A percentile compares a stretch with the other conserved stretches of the same genome.
phyloP scores from a whole-genome alignment of 2,113 vertebrate species.

The Mobula hypostoma region DNA sequence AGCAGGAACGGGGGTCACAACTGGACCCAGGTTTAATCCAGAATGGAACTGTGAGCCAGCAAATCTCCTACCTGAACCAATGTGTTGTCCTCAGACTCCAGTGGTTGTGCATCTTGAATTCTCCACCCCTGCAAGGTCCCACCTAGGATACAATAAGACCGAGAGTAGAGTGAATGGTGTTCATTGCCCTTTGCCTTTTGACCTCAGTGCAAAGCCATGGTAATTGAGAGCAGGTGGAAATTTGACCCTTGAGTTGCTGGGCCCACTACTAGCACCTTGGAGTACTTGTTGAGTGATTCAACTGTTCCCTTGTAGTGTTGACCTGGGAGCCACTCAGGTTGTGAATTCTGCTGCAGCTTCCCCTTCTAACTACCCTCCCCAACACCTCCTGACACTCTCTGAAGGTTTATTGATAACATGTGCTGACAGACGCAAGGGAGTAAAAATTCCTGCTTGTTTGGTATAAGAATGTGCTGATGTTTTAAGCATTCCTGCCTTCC shows the following conservation, averaged over 20 bases:
- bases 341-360: neutral
- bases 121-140: neutral
- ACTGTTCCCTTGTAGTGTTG: neutral
- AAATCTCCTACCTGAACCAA: no score
- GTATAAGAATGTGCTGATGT: neutral
- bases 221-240: neutral
- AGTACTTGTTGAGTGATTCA: neutral
- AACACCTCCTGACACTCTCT: neutral
- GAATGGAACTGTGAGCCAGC: no score
- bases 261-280: neutral
- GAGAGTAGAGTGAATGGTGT: neutral
- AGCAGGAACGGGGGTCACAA: no score
- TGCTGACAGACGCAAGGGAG: neutral
- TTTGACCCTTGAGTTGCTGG: neutral
- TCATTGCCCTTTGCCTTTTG: neutral
- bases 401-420: neutral
- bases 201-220: neutral
- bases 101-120: no score
- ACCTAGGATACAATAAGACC: neutral
- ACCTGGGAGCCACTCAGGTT: neutral
- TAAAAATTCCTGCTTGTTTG: conserved; percentile 20
- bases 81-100: no score
- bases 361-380: neutral
- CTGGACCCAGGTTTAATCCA: no score
- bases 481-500: neutral